These are phyloP conservation scores for Paramormyrops hopkinsi DNA, from an alignment of 2,797 vertebrate species.

Conservation along the genomic window DNA sequence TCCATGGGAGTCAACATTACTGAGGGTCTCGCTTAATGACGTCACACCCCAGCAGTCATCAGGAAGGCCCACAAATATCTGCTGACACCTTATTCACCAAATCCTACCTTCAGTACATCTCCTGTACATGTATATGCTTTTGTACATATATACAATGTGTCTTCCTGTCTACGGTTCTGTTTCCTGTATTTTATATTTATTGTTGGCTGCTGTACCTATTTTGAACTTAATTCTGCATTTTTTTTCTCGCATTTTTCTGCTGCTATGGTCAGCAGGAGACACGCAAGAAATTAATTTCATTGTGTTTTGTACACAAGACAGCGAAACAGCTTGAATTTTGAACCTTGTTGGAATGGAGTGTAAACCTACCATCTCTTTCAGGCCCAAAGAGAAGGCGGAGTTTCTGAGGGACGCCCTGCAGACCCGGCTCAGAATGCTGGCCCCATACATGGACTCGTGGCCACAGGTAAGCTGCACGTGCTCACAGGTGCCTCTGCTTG, in stretches of 20 bases:
- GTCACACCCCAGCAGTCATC: background rate
- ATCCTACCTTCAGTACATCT: background rate
- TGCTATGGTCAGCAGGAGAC: background rate
- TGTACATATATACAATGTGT: background rate
- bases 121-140: background rate
- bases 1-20: background rate
- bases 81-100: background rate
- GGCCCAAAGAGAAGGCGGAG: constrained; percentile 73
- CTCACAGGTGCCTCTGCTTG: background rate
- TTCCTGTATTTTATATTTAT: background rate
- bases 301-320: background rate
- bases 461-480: constrained; percentile 72
- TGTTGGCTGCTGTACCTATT: background rate
- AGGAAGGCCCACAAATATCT: background rate
- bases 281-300: background rate
- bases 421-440: constrained; percentile 82
- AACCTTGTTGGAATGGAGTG: background rate
- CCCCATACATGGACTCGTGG: constrained; percentile 89
- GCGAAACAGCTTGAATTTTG: background rate
- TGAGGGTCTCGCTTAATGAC: background rate
- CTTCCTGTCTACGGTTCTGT: background rate
- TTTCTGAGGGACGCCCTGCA: constrained; percentile 84
- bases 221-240: background rate
- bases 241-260: background rate
- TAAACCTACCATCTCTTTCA: constrained; percentile 38